Evolutionary conservation across 2,888 invertebrate species (phyloP), one percentile per base, ranked within the genome.

Genomic region (Philhelius pedissequus): DNA sequence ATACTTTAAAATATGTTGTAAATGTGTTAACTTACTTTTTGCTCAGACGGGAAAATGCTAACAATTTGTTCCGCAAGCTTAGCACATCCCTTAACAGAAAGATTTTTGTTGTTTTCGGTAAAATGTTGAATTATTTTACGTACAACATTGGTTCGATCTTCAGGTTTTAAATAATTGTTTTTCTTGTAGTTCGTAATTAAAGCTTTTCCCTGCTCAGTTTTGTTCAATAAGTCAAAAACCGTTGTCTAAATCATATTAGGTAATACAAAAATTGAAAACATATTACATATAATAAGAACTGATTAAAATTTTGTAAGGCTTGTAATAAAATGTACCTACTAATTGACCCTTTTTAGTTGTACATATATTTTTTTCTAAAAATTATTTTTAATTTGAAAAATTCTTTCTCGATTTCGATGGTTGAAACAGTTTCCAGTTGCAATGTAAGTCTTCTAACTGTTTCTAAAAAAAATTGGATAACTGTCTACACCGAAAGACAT

Each of bases 151-250:
- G 56, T 56, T 35, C 56, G 8, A n/a, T 56, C 56, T 35, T 56
- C 56, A 56, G 56, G 56, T 20, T 56, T 56, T 35, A 56, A 56
- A 35, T 25, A 25, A 25, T 35, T 35, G 35, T 35, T 35, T 35
- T 35, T 35, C 56, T 56, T 35, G 56, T 56, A 56, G 20, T 56
- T 56, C 56, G 35, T n/a, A 11, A 35, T 56, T 22, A 56, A 35
- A 56, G 35, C 35, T 56, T 56, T 35, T 56, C 56, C 56, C 2
- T 56, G 56, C n/a, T 56, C 56, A 35, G 56, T 56, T 56, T 56
- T 56, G 56, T 56, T 56, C 0, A 35, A 35, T 35, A 56, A 11
- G 22, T 56, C 56, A 56, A 4, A 35, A 56, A 56, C 56, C 35
- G 13, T 20, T 1, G 22, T 56, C 35, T 56, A 35, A 11, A 56